phyloP scores from a whole-genome alignment of 2,113 vertebrate genomes.

The Tympanuchus pallidicinctus region DNA sequence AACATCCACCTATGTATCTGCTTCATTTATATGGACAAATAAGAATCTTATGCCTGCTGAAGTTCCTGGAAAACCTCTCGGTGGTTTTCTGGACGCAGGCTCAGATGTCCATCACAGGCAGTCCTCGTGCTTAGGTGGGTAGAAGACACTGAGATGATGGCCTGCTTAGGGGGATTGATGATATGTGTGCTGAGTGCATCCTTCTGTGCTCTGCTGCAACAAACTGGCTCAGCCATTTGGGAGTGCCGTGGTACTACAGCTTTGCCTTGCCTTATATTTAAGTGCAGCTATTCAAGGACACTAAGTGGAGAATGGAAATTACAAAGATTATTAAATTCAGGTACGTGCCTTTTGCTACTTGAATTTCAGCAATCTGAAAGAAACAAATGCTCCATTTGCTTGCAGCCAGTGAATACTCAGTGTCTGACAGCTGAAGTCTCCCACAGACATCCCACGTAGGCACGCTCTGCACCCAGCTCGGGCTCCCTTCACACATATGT shows the following conservation, averaged over 20 bases:
- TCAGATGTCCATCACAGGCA: rapidly evolving
- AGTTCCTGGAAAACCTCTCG: background rate
- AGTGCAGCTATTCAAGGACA: background rate
- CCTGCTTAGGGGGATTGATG: background rate
- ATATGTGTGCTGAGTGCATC: rapidly evolving
- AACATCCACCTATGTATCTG: background rate
- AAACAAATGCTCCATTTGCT: background rate
- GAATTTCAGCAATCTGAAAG: background rate
- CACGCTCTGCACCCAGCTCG: no score
- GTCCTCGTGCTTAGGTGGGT: rapidly evolving
- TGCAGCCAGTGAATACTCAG: background rate
- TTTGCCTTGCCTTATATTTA: background rate
- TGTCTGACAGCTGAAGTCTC: no score
- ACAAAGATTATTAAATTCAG: background rate
- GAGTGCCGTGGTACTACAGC: background rate
- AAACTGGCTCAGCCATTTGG: rapidly evolving
- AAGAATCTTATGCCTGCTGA: no score
- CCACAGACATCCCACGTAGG: no score
- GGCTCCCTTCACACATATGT: no score
- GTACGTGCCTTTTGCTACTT: background rate
- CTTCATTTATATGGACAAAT: background rate
- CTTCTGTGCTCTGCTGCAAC: background rate
- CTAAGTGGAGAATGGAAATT: background rate
- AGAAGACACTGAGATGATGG: background rate
- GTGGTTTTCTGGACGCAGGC: background rate